These are phyloP conservation scores for Norana najaformis DNA, from an alignment of 2,888 invertebrate species.

Conservation along the genomic window DNA sequence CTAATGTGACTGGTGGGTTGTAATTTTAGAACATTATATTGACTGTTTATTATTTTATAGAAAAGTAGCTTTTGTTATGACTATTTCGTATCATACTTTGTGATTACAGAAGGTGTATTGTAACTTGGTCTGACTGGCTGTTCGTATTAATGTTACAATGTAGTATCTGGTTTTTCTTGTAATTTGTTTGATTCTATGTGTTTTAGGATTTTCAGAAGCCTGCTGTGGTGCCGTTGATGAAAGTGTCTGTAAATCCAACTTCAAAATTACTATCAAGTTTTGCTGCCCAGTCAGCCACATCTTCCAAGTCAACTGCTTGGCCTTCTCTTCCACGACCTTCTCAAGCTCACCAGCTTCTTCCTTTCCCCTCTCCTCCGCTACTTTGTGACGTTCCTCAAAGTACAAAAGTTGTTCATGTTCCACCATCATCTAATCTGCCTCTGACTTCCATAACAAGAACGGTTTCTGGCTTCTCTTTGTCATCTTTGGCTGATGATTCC, in stretches of 20 bases:
- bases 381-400: not conserved
- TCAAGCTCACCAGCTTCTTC: not conserved
- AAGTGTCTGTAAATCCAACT: not conserved
- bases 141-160: not conserved
- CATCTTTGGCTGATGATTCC: not conserved
- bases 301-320: not conserved
- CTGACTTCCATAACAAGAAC: conserved; percentile 13
- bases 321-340: not conserved
- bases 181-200: not conserved
- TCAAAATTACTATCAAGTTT: not conserved
- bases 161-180: not conserved
- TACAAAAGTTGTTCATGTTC: not conserved
- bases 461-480: not conserved
- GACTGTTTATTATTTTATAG: too few relatives aligned
- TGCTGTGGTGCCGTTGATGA: not conserved
- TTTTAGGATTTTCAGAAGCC: not conserved
- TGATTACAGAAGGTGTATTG: not conserved
- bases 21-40: too few relatives aligned
- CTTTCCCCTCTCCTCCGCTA: not conserved
- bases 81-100: too few relatives aligned
- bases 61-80: too few relatives aligned
- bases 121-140: not conserved
- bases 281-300: not conserved
- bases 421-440: not conserved
- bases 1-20: too few relatives aligned